phyloP scores from a whole-genome alignment of 2,113 vertebrate genomes.

The Takifugu flavidus region DNA sequence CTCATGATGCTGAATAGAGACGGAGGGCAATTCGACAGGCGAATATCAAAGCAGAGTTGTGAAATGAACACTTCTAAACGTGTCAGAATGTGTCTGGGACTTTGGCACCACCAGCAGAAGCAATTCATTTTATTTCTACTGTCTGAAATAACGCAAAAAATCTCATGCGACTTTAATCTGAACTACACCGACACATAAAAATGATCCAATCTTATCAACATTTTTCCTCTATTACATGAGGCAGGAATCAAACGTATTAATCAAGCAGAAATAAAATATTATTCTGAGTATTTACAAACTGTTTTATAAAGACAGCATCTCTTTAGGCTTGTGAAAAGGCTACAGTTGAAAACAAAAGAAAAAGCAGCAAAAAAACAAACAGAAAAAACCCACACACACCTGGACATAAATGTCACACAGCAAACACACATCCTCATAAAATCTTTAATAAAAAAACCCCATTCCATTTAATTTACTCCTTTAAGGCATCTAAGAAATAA shows the following conservation, averaged over 20 bases:
- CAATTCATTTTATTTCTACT: background rate
- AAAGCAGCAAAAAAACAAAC: constrained; percentile 1
- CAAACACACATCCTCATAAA: background rate
- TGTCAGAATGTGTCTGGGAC: constrained; percentile 7
- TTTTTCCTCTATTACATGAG: background rate
- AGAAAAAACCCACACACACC: constrained; percentile 16
- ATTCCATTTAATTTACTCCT: too few species aligned
- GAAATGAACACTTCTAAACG: constrained; percentile 46
- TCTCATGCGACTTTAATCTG: background rate
- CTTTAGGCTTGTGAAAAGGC: constrained; percentile 16
- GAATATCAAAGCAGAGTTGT: constrained; percentile 6
- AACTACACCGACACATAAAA: too few species aligned
- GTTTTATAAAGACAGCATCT: constrained; percentile 33
- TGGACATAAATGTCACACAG: constrained; percentile 19
- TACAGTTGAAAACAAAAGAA: constrained; percentile 6
- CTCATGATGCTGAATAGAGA: constrained; percentile 32
- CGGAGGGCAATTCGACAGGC: constrained; percentile 47
- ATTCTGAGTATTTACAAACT: constrained; percentile 9
- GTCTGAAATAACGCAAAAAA: background rate
- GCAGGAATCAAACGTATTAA: background rate
- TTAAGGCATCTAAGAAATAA: background rate
- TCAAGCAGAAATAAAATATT: constrained; percentile 3
- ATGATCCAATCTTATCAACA: background rate
- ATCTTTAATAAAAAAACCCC: background rate
- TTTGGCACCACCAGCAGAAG: constrained; percentile 1